A percentile compares a stretch with the other conserved stretches of the same genome.
Evolutionary conservation across 1,140 invertebrate genomes (phyloP).

Genomic region (Papilio aristodemus): DNA sequence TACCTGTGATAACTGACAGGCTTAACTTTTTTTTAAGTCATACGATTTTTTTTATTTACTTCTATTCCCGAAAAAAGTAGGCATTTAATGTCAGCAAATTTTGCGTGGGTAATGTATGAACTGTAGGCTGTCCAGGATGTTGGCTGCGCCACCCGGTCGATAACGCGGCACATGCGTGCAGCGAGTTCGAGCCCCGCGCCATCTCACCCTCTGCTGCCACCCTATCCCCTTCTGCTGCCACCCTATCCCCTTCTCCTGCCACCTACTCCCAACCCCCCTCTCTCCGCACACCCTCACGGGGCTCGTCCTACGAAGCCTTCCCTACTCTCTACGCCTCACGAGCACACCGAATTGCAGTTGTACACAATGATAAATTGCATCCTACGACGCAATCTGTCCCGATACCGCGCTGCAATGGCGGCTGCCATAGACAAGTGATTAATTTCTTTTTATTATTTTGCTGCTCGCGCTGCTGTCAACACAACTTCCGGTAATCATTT

Average conservation of each 20-base stretch:
- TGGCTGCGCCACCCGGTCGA: slow-evolving; percentile 40
- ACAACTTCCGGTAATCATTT: slow-evolving; percentile 3
- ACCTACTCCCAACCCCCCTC: slow-evolving; percentile 5
- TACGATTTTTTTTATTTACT: too few species aligned
- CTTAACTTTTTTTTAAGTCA: too few species aligned
- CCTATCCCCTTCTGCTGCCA: slow-evolving; percentile 16
- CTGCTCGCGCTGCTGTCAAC: slow-evolving; percentile 3
- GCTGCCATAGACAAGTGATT: slow-evolving; percentile 8
- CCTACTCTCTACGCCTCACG: neutral
- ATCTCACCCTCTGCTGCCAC: neutral
- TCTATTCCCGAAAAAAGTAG: too few species aligned
- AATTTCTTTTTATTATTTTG: slow-evolving; percentile 8
- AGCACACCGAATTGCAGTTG: slow-evolving; percentile 21
- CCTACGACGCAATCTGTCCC: slow-evolving; percentile 7
- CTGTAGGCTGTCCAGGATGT: slow-evolving; percentile 32
- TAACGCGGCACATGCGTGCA: slow-evolving; percentile 46
- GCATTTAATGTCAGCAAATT: slow-evolving; percentile 1
- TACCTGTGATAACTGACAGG: too few species aligned
- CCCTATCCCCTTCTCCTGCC: slow-evolving; percentile 16
- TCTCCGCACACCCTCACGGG: slow-evolving; percentile 24
- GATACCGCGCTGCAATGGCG: slow-evolving; percentile 2
- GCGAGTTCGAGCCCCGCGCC: neutral
- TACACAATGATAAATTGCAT: slow-evolving; percentile 19
- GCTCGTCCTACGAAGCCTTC: slow-evolving; percentile 44
- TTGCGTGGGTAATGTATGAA: slow-evolving; percentile 26